Base-by-base conservation (phyloP, 2,888 invertebrate genomes). In the Idaea aversata region DNA sequence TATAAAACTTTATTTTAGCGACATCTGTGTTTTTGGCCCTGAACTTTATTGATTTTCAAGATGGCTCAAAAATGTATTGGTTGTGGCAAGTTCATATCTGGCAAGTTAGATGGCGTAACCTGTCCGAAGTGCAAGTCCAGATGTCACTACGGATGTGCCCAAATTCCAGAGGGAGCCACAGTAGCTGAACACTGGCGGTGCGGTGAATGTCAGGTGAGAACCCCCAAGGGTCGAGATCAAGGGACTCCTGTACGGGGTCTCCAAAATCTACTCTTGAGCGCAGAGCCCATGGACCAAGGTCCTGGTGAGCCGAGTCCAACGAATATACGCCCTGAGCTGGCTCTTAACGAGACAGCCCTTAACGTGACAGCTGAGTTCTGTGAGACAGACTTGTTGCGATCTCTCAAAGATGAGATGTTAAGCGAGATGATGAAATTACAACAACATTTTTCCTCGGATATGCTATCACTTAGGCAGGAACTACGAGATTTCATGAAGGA, bases 111-210 rank as follows among this genome's bases (percentile, higher is more conserved):
- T 57, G 57, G 57, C 57, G 57, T 57, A 13, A 57, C 57, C 2
- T 57, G 57, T 57, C 59, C 59, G 15, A 59, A 59, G 15, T 59
- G 59, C 4, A 59, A 59, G 4, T 59, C 59, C 10, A 59, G 59
- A 59, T 16, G 59, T 59, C 59, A 59, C 25, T 16, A 59, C 25
- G 59, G 25, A 2, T 59, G 59, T 15, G 59, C 25, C 15, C 15
- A 15, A 15, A 25, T 59, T 3, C 59, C 59, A 25, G 15, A n/a
- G 7, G 59, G 59, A 59, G 10, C 25, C 7, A 59, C 7, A 25
- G 59, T 59, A 7, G 59, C n/a, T 25, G n/a, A 59, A 7, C 2
- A 13, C 10, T 59, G 59, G 59, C 7, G 15, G 15, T 59, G 59
- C 25, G 59, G 59, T 2, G 59, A 59, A 7, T 59, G 59, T 15